Evolutionary conservation across 1,140 invertebrate genomes (phyloP).

Genomic region (Sycophaga agraensis): DNA sequence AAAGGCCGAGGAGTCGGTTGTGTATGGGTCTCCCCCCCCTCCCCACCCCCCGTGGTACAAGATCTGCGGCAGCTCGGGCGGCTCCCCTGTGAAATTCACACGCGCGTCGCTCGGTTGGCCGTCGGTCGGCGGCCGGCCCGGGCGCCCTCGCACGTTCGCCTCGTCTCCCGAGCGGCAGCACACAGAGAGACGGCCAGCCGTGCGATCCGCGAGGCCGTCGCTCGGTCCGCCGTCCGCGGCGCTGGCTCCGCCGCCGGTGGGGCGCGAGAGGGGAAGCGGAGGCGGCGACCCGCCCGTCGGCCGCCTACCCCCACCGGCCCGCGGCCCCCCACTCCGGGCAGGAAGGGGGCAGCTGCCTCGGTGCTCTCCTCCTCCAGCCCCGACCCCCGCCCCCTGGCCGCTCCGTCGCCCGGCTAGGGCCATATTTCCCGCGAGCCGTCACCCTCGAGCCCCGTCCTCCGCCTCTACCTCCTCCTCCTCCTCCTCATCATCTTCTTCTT

Average conservation of each 20-base stretch:
- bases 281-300: too few relatives aligned
- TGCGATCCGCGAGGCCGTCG: background rate
- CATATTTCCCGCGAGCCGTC: slow-evolving; percentile 28
- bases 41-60: background rate
- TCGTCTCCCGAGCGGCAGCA: slow-evolving; percentile 7
- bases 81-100: slow-evolving; percentile 1
- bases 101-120: background rate
- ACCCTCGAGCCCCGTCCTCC: slow-evolving; percentile 26
- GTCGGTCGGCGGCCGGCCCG: background rate
- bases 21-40: too few relatives aligned
- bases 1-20: slow-evolving; percentile 4
- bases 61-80: background rate
- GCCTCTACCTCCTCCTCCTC: slow-evolving; percentile 26
- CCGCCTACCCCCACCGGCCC: too few relatives aligned
- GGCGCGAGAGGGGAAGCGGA: too few relatives aligned
- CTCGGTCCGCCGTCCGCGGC: slow-evolving; percentile 10
- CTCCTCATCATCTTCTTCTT: slow-evolving; percentile 25
- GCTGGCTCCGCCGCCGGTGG: slow-evolving; percentile 7
- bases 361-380: slow-evolving; percentile 22
- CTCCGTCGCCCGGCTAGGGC: background rate
- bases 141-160: background rate
- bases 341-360: slow-evolving; percentile 10
- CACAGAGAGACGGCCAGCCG: background rate
- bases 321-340: too few relatives aligned
- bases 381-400: slow-evolving; percentile 3